These are phyloP conservation scores for Eonycteris spelaea DNA, from an alignment of 2,113 vertebrate species.

Conservation along the genomic window DNA sequence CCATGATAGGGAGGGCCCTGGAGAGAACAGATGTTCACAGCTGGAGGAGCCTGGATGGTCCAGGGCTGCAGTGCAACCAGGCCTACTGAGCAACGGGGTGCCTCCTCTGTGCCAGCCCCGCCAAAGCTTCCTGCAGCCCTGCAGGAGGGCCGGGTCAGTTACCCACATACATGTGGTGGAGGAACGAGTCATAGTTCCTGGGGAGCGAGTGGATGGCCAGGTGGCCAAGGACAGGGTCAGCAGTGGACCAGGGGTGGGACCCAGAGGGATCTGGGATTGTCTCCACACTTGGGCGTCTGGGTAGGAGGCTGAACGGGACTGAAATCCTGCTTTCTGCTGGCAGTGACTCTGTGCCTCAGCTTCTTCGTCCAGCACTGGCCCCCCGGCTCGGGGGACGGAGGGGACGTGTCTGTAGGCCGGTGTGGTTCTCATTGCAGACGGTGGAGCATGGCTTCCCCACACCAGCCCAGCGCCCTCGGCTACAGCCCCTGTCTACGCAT, in stretches of 20 bases:
- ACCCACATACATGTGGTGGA: fast-evolving
- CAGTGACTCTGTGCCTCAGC: not conserved
- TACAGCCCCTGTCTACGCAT: slow-evolving; percentile 90
- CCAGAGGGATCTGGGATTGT: not conserved
- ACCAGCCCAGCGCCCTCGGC: slow-evolving; percentile 97
- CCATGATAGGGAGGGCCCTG: fast-evolving
- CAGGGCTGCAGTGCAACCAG: not conserved
- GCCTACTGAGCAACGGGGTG: not conserved
- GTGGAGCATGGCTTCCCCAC: slow-evolving; percentile 99
- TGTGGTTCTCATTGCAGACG: slow-evolving; percentile 82
- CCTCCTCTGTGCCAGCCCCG: not conserved
- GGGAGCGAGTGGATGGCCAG: not conserved
- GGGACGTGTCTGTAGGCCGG: fast-evolving
- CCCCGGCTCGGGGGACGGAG: no score
- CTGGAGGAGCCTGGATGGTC: not conserved
- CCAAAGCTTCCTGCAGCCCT: not conserved
- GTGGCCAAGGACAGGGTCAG: not conserved
- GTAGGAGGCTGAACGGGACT: not conserved
- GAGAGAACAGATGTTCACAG: no score
- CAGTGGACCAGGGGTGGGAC: not conserved
- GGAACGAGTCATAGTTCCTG: not conserved
- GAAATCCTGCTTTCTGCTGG: not conserved
- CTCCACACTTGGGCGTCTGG: not conserved
- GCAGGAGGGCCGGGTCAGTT: not conserved
- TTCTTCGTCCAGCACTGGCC: fast-evolving